Conservation (phyloP, 2,797 vertebrate species). For the Xenopus petersii region DNA sequence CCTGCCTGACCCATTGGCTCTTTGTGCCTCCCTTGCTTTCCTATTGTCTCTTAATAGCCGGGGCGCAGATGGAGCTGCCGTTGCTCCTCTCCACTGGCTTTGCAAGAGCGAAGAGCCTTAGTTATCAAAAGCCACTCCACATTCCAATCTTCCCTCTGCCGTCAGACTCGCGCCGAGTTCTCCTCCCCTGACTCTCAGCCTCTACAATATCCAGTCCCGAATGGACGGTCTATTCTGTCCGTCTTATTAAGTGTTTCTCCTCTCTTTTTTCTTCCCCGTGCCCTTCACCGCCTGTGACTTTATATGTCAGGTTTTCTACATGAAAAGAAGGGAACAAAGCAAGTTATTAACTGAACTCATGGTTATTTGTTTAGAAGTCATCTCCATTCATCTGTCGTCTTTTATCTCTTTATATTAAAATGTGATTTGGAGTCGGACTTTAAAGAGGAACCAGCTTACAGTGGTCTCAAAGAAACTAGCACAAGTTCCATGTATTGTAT, state of each 20-base stretch:
- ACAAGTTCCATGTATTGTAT: too few relatives aligned
- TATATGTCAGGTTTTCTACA: not conserved
- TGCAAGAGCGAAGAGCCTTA: conserved; percentile 16
- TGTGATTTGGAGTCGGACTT: too few relatives aligned
- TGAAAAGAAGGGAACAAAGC: not conserved
- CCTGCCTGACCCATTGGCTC: not conserved
- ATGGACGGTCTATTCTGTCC: not conserved
- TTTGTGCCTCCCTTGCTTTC: conserved; percentile 6
- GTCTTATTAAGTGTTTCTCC: too few relatives aligned
- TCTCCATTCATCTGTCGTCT: too few relatives aligned
- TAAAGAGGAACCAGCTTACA: too few relatives aligned
- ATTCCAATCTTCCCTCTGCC: conserved; percentile 3
- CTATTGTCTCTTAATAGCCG: conserved; percentile 27
- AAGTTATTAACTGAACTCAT: too few relatives aligned
- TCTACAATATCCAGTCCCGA: too few relatives aligned
- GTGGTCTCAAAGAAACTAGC: too few relatives aligned
- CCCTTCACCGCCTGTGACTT: conserved; percentile 29
- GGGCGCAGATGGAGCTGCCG: conserved; percentile 27
- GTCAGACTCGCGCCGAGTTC: not conserved
- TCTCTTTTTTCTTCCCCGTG: too few relatives aligned
- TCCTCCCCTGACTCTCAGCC: not conserved
- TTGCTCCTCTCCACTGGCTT: conserved; percentile 21
- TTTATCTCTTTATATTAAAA: too few relatives aligned
- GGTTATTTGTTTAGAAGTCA: too few relatives aligned
- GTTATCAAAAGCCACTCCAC: conserved; percentile 30